Percentiles rank a stretch among this genome's conserved stretches.
Conservation (phyloP, 92 coral and sea anemone species). For the Heliopora coerulea region DNA sequence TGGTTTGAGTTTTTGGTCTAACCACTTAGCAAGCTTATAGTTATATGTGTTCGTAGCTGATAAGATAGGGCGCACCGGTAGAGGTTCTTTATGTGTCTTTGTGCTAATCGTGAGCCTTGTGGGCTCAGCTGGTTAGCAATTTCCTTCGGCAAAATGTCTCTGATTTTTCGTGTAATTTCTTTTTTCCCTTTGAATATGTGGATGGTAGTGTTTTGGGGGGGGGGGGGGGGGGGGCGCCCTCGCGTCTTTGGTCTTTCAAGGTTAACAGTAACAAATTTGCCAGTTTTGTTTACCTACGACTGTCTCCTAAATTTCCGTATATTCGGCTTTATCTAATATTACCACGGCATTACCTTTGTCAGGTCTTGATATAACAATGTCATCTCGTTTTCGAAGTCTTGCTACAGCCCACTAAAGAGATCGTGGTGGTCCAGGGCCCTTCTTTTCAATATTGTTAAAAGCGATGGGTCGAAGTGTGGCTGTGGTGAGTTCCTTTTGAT, state of each 20-base stretch:
- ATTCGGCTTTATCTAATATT: slow-evolving; percentile 51
- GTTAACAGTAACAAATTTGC: slow-evolving; percentile 26
- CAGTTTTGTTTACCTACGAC: slow-evolving; percentile 52
- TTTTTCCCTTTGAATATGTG: slow-evolving; percentile 49
- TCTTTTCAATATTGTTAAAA: slow-evolving; percentile 50
- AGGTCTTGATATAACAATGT: slow-evolving; percentile 54
- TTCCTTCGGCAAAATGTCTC: slow-evolving; percentile 41
- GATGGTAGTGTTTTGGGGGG: slow-evolving; percentile 52
- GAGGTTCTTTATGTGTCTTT: slow-evolving; percentile 43
- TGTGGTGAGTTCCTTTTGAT: slow-evolving; percentile 27
- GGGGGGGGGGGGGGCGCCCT: slow-evolving; percentile 48
- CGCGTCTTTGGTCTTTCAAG: slow-evolving; percentile 42
- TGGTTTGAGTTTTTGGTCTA: slow-evolving; percentile 39
- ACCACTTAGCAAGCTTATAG: slow-evolving; percentile 39
- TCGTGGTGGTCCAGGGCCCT: slow-evolving; percentile 23
- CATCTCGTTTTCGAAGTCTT: slow-evolving; percentile 31
- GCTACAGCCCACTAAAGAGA: slow-evolving; percentile 35
- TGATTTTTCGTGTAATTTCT: neutral
- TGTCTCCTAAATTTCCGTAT: slow-evolving; percentile 39
- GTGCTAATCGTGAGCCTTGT: slow-evolving; percentile 46
- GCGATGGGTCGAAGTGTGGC: slow-evolving; percentile 52
- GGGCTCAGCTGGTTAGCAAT: slow-evolving; percentile 30
- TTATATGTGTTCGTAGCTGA: slow-evolving; percentile 52
- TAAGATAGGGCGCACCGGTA: slow-evolving; percentile 46
- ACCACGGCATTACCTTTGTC: slow-evolving; percentile 65